Evolutionary conservation across 2,888 invertebrate genomes (phyloP).

Genomic region (Marasmarcha lunaedactyla): DNA sequence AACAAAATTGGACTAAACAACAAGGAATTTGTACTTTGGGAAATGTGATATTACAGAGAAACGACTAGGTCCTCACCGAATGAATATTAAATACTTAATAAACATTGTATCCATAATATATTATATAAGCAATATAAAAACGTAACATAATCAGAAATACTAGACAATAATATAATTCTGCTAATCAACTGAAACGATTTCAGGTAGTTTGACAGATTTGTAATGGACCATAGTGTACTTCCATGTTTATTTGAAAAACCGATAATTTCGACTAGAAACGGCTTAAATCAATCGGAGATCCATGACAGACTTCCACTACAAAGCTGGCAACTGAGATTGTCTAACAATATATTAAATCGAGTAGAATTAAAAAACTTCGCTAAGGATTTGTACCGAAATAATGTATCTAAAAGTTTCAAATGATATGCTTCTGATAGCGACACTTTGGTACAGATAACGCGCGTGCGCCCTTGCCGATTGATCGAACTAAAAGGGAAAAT

Average conservation of each 20-base stretch:
- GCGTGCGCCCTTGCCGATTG: conserved; percentile 25
- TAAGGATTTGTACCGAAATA: conserved; percentile 62
- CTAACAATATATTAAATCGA: conserved; percentile 62
- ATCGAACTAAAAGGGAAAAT: conserved; percentile 27
- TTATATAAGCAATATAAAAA: conserved; percentile 69
- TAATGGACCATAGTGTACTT: conserved; percentile 24
- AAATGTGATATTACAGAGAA: conserved; percentile 69
- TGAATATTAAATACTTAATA: conserved; percentile 63
- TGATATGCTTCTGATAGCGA: conserved; percentile 66
- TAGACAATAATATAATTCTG: conserved; percentile 68
- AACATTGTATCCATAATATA: conserved; percentile 66
- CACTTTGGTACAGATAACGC: conserved; percentile 56
- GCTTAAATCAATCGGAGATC: conserved; percentile 23
- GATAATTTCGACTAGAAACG: conserved; percentile 45
- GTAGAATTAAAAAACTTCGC: conserved; percentile 57
- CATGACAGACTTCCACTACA: conserved; percentile 28
- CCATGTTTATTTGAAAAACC: conserved; percentile 13
- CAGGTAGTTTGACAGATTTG: conserved; percentile 40
- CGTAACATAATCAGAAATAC: conserved; percentile 68
- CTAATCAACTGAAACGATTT: conserved; percentile 65
- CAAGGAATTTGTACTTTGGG: conserved; percentile 73
- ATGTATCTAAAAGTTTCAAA: conserved; percentile 33
- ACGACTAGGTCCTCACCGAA: conserved; percentile 70
- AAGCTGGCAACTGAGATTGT: conserved; percentile 47
- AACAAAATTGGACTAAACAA: conserved; percentile 73